phyloP scores from a whole-genome alignment of 1,140 invertebrate genomes.

The Thalassaphorura encarpata region DNA sequence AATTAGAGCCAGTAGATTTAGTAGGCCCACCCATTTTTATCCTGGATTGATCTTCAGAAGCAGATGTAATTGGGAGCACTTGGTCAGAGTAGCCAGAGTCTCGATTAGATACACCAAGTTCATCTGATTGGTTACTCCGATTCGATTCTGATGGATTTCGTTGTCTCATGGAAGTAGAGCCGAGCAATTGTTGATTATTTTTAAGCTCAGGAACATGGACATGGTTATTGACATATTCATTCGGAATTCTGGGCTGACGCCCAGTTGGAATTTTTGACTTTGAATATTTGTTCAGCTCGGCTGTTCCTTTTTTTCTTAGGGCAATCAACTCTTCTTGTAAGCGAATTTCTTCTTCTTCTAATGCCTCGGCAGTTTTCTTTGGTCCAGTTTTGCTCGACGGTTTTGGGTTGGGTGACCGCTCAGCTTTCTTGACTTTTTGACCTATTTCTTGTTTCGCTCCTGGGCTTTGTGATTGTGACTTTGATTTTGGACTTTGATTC shows the following conservation, averaged over 20 bases:
- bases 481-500: neutral
- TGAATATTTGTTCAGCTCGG: neutral
- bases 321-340: slow-evolving; percentile 2
- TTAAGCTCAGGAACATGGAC: neutral
- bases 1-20: too few relatives aligned
- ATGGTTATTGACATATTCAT: neutral
- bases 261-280: neutral
- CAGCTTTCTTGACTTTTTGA: neutral
- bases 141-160: slow-evolving; percentile 1
- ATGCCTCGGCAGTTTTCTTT: too few relatives aligned
- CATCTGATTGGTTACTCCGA: neutral
- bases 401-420: neutral
- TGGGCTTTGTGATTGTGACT: neutral
- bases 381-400: neutral
- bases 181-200: neutral
- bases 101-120: neutral
- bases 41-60: slow-evolving; percentile 19
- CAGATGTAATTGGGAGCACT: slow-evolving; percentile 8
- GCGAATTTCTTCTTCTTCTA: neutral
- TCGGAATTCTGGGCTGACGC: neutral
- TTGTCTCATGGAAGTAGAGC: neutral
- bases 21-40: neutral
- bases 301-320: neutral
- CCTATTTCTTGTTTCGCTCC: neutral
- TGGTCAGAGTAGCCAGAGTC: slow-evolving; percentile 28